Percentiles rank a stretch among this genome's conserved stretches.
These are phyloP conservation scores for Dallia pectoralis DNA, from an alignment of 2,797 vertebrate species.

Conservation along the genomic window DNA sequence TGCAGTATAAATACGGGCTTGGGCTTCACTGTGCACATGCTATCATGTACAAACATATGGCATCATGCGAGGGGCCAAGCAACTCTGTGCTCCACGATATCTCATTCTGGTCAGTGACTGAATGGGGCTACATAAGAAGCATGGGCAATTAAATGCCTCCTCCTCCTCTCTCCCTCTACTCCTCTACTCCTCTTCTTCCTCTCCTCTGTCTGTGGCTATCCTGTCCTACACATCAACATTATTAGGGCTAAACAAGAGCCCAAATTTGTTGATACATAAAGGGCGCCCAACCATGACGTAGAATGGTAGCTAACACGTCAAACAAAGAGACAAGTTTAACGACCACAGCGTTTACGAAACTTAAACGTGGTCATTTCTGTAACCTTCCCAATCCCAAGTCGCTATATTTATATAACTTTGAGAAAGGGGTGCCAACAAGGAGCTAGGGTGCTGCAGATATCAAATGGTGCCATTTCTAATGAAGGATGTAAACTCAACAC, in stretches of 20 bases:
- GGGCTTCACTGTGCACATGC: background rate
- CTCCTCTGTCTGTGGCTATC: conserved; percentile 25
- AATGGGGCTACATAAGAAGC: conserved; percentile 64
- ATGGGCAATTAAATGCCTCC: conserved; percentile 38
- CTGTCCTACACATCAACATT: conserved; percentile 36
- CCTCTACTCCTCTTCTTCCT: conserved; percentile 19
- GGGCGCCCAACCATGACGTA: conserved; percentile 27
- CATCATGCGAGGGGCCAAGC: background rate
- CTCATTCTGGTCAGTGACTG: conserved; percentile 53
- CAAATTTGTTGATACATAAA: conserved; percentile 50
- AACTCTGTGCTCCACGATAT: conserved; percentile 5
- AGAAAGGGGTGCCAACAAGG: too few species aligned
- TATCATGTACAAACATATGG: background rate
- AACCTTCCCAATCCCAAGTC: background rate
- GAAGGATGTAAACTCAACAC: too few species aligned
- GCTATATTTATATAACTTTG: too few species aligned
- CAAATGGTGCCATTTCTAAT: too few species aligned
- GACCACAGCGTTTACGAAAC: conserved; percentile 16
- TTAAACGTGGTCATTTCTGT: conserved; percentile 17
- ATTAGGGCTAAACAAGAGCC: conserved; percentile 55
- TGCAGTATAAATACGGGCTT: background rate
- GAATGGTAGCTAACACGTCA: background rate
- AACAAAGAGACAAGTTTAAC: conserved; percentile 28
- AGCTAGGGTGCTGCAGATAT: too few species aligned
- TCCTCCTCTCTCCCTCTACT: conserved; percentile 17